Conservation (phyloP, 2,888 invertebrate genomes). For the Mactromeris polynyma region DNA sequence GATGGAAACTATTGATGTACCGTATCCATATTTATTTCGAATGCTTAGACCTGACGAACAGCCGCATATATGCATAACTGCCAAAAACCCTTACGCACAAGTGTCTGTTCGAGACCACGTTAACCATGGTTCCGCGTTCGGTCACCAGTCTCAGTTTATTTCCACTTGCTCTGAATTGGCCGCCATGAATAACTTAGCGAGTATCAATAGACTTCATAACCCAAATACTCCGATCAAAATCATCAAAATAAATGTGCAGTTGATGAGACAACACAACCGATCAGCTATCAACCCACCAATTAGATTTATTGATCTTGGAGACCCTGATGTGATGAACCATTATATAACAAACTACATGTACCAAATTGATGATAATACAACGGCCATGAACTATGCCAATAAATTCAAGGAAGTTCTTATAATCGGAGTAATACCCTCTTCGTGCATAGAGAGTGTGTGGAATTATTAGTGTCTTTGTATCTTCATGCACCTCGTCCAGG, state of each 20-base stretch:
- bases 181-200: background rate
- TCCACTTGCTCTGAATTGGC: background rate
- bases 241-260: background rate
- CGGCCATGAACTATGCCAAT: background rate
- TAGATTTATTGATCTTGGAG: background rate
- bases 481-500: too few relatives aligned
- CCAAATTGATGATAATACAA: background rate
- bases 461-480: too few relatives aligned
- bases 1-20: too few relatives aligned
- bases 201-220: background rate
- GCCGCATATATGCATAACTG: background rate
- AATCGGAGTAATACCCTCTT: background rate
- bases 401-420: background rate
- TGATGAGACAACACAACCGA: background rate
- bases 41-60: background rate
- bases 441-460: too few relatives aligned
- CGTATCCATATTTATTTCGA: too few relatives aligned
- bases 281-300: background rate
- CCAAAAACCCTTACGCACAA: background rate
- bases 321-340: background rate
- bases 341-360: background rate
- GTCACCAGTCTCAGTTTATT: background rate
- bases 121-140: too few relatives aligned
- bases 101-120: background rate
- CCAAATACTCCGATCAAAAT: background rate